These are phyloP conservation scores for Tokudaia muenninki DNA, from an alignment of 2,797 vertebrate genomes.

Conservation along the genomic window DNA sequence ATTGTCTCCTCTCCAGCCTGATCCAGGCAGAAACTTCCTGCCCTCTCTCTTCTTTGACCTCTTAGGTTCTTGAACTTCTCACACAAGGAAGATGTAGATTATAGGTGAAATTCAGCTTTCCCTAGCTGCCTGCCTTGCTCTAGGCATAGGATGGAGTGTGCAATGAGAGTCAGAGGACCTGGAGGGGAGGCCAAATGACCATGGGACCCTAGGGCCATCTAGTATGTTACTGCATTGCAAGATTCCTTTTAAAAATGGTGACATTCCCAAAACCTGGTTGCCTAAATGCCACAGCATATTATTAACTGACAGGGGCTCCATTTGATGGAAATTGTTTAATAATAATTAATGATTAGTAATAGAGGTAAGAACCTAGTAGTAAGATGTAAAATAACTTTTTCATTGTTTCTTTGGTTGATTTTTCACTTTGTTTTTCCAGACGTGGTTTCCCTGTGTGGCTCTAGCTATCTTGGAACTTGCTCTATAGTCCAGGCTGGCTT, in stretches of 20 bases:
- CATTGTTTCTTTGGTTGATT: neutral
- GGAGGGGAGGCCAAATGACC: neutral
- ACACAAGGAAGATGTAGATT: neutral
- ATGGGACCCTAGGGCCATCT: neutral
- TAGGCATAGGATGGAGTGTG: fast-evolving
- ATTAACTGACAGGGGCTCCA: neutral
- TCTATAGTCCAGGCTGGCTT: neutral
- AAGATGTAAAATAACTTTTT: neutral
- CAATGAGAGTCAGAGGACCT: neutral
- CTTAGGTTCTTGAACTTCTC: neutral
- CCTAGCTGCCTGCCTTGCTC: no score
- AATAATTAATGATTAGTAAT: neutral
- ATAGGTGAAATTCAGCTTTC: neutral
- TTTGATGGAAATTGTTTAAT: neutral
- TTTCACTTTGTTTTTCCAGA: neutral
- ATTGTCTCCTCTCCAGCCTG: neutral
- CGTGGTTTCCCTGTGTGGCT: no score
- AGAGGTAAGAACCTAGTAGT: neutral
- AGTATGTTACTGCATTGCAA: neutral
- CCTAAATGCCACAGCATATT: neutral
- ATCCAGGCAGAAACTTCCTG: neutral
- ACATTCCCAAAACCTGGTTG: neutral
- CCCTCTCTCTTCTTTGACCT: neutral
- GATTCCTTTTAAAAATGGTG: neutral
- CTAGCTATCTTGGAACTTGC: neutral